Base-by-base conservation (phyloP, 2,888 invertebrate species). In the Leistus spinibarbis region DNA sequence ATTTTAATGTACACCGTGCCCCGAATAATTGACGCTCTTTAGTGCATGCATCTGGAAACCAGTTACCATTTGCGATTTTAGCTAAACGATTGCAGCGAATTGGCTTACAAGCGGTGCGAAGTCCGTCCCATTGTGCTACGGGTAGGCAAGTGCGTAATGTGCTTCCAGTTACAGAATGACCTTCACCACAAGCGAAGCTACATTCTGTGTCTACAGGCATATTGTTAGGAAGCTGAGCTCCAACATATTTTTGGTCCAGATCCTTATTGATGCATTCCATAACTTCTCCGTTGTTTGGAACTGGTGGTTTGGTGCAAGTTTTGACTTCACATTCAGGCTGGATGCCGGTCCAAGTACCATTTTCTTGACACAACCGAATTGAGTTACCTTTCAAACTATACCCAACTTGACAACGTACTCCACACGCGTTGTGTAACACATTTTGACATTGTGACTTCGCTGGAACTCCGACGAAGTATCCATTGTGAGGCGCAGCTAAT, bases 371-470 rank as follows among this genome's bases (percentile, higher is more conserved):
- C 9, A 92, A 85, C 74, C 91, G 84, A 63, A 92, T 88, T 78
- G 89, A 89, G 78, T 81, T 84, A 9, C 86, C 86, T 40, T 80
- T 81, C 24, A 86, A 79, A 68, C 82, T 82, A 82, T 90, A 92
- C 0, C 92, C 92, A 23, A 90, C 89, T 79, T 89, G 87, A 81
- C 92, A 93, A 60, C 90, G 85, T 5, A 91, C 86, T 0, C 92
- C 92, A 82, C 92, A 92, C 0, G 91, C 92, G n/a, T 91, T 91
- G 81, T 92, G 90, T 66, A 91, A 86, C 4, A 90, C 90, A 79
- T 90, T 90, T 76, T 87, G 88, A 81, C 92, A 92, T 24, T 87
- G 86, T 65, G 84, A 85, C 79, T 90, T 90, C 5, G 56, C 24
- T 24, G 72, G 72, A 20, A 72, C 66, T 0, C 72, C 72, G 1